Evolutionary conservation across 2,113 vertebrate genomes (phyloP), one percentile per base, ranked within the genome.

Genomic region (Urocitellus parryii): DNA sequence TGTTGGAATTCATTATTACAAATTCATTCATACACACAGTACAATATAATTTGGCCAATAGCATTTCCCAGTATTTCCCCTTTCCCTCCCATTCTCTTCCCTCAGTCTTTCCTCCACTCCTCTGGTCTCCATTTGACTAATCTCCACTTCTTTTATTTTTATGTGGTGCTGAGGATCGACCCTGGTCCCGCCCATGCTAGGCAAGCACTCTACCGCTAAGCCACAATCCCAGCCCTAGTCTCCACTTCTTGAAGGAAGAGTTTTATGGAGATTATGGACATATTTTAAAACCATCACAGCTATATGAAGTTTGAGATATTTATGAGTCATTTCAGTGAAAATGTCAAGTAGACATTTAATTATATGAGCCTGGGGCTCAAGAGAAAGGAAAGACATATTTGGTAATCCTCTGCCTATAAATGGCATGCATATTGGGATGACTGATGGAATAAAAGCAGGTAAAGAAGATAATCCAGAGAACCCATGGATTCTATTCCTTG

Each of bases 141-240:
- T 18, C 51, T 53, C 51, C 51, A 53, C 4, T 53, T 53, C 63
- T 29, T 42, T 51, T 51, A 51, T 51, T 13, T 51, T 51, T 51
- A 51, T 51, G 48, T 51, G 48, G 48, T 51, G 48, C 48, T 51
- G 48, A 12, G 12, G 10, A 51, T 51, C 48, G 0, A 51, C 11
- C 12, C 0, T 0, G 48, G 45, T 45, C 45, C 45, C 0, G 48
- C 48, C 48, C 11, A 2, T 51, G 48, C 48, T 51, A 51, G 48
- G 48, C 0, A 3, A 51, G 11, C 0, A 2, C 11, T 51, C 48
- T 51, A 51, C 11, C 48, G 2, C 48, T 51, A 1, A 51, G 48
- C 48, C 48, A 51, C 48, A 3, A 51, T 3, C 48, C 48, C 48
- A 51, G 48, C 48, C 48, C 12, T 13, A 51, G 45, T 45, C 39